Evolutionary conservation across 2,797 vertebrate genomes (phyloP).

Genomic region (Mormyrus proboscirostris): DNA sequence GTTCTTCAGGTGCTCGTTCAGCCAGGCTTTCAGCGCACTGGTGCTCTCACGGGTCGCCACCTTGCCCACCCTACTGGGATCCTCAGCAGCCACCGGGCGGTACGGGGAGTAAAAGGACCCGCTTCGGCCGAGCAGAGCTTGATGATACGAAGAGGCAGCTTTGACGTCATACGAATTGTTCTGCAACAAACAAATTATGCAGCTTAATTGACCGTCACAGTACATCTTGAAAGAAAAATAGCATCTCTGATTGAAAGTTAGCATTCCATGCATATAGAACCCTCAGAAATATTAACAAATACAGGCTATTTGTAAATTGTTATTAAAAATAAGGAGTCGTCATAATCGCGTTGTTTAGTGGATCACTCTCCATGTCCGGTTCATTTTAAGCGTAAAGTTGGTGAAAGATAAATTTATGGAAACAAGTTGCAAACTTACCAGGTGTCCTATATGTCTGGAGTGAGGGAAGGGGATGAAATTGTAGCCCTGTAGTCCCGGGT

Average conservation of each 20-base stretch:
- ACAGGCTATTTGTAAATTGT: not conserved
- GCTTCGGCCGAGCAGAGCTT: constrained; percentile 56
- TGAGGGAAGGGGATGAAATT: constrained; percentile 65
- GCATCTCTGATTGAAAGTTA: not conserved
- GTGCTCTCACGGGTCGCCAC: constrained; percentile 71
- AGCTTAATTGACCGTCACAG: not conserved
- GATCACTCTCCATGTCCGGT: not conserved
- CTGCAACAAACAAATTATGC: constrained; percentile 39
- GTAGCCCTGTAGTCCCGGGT: constrained; percentile 67
- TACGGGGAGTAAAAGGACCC: constrained; percentile 58
- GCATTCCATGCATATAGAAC: not conserved
- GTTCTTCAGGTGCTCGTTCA: constrained; percentile 74
- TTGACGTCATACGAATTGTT: constrained; percentile 60
- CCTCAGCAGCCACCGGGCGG: constrained; percentile 51
- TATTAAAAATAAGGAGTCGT: not conserved
- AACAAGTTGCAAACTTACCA: constrained; percentile 50
- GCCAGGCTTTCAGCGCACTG: constrained; percentile 69
- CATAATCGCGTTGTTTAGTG: not conserved
- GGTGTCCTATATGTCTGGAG: constrained; percentile 60
- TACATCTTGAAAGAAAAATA: not conserved
- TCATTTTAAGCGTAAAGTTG: not conserved
- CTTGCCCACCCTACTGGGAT: constrained; percentile 60
- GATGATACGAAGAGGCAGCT: constrained; percentile 58
- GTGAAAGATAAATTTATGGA: not conserved
- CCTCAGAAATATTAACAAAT: not conserved